Evolutionary conservation across 2,888 invertebrate species (phyloP).

Genomic region (Melieria omissa): DNA sequence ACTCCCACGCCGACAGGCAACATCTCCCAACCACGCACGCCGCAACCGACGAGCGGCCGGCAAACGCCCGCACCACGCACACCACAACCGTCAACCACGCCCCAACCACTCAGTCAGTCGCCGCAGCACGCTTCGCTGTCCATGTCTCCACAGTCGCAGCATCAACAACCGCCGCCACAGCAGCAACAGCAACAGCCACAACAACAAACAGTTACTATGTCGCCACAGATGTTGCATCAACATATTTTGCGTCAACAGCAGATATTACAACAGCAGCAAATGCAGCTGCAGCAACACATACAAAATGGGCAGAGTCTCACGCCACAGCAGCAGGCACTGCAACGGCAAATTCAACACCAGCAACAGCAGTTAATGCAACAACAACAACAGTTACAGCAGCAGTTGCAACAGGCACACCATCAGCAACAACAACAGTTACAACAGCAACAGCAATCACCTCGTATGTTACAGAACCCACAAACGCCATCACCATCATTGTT

Average conservation of each 20-base stretch:
- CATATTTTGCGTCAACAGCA: conserved; percentile 59
- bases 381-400: conserved; percentile 66
- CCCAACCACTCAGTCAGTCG: conserved; percentile 53
- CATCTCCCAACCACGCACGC: conserved; percentile 29
- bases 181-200: conserved; percentile 57
- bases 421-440: conserved; percentile 67
- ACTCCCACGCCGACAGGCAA: conserved; percentile 44
- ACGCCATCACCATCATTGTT: conserved; percentile 59
- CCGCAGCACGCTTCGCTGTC: conserved; percentile 49
- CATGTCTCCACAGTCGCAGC: conserved; percentile 49
- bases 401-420: conserved; percentile 58
- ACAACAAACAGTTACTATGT: conserved; percentile 57
- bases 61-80: conserved; percentile 44
- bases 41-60: conserved; percentile 46
- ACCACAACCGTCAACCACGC: conserved; percentile 50
- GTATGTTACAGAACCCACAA: conserved; percentile 62
- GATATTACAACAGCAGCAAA: conserved; percentile 58
- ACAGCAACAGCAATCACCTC: conserved; percentile 66
- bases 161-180: conserved; percentile 54
- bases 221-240: conserved; percentile 57
- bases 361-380: conserved; percentile 65
- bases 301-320: conserved; percentile 60
- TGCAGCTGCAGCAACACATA: conserved; percentile 59
- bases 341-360: conserved; percentile 71
- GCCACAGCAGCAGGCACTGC: conserved; percentile 64